phyloP scores from a whole-genome alignment of 2,113 vertebrate species.

The Accipiter cooperii region DNA sequence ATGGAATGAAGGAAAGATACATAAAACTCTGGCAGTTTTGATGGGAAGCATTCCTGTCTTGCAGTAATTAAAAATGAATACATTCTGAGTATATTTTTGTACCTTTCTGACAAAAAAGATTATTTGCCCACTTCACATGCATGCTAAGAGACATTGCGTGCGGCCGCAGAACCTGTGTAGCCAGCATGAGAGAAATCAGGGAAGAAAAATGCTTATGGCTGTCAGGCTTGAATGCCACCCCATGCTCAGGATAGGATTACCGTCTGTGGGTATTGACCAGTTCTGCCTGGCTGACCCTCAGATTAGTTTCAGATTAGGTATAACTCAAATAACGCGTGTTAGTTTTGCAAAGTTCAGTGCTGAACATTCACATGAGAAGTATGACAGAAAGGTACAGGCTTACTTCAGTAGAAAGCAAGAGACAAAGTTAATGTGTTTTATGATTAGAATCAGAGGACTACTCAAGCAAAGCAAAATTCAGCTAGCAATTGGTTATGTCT shows the following conservation, averaged over 20 bases:
- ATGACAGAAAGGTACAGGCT: background rate
- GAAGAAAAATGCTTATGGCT: background rate
- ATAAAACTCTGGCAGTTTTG: background rate
- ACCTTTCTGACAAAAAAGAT: background rate
- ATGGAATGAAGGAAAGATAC: background rate
- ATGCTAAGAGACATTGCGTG: background rate
- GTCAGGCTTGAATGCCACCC: background rate
- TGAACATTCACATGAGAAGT: background rate
- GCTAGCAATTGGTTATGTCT: background rate
- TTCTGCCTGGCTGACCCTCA: background rate
- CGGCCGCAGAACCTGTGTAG: background rate
- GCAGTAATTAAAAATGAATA: background rate
- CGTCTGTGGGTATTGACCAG: background rate
- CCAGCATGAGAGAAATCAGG: background rate
- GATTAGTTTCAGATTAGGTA: background rate
- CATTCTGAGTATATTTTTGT: background rate
- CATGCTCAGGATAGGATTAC: rapidly evolving
- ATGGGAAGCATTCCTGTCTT: background rate
- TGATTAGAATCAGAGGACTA: background rate
- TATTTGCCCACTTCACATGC: background rate
- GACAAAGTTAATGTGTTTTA: background rate
- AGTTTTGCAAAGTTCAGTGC: background rate
- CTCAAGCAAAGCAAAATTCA: background rate
- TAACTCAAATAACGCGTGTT: background rate
- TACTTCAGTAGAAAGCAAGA: background rate